Base-by-base conservation (phyloP, 1,140 invertebrate genomes). In the Choristoneura fumiferana region DNA sequence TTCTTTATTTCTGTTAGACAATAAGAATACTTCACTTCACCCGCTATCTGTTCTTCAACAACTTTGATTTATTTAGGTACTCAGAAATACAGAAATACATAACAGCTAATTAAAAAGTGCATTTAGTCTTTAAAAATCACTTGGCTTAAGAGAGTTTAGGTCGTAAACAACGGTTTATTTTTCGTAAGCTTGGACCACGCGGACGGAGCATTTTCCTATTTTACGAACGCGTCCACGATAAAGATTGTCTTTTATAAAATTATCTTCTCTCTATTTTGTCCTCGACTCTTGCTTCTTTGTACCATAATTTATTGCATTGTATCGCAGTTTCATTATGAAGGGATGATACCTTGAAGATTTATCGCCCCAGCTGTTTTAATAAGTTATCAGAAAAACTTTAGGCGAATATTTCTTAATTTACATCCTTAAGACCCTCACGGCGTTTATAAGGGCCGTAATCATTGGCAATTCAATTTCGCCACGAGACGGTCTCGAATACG, bases 311-410 rank as follows among this genome's bases (percentile, higher is more conserved):
- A 70, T 70, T 57, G 54, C 64, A 62, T 60, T 62, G 59, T 63
- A 64, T 62, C 68, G 57, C 60, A 64, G 66, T 67, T 70, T 70
- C 67, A 70, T 70, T 67, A 67, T 61, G 53, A 56, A 63, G 65
- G 60, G 63, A 64, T 70, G 57, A 63, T 58, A 54, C 65, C 61
- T 61, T 38, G 6, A 10, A 59, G 60, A 69, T 69, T 69, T 64
- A 65, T 68, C 34, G 53, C 49, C n/a, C 36, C 35, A 33, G 38
- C 53, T 49, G 9, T 49, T 12, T 17, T 18, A 33, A 49, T 17
- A 22, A 22, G 22, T 49, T 22, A 49, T 49, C 43, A 33, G 18
- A 18, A 29, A 49, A 49, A 49, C 43, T 49, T 22, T 22, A 22
- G 18, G 43, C 17, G 5, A 33, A 49, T 22, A 49, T 22, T 29